phyloP scores from a whole-genome alignment of 1,140 invertebrate genomes.

The Lerema accius region DNA sequence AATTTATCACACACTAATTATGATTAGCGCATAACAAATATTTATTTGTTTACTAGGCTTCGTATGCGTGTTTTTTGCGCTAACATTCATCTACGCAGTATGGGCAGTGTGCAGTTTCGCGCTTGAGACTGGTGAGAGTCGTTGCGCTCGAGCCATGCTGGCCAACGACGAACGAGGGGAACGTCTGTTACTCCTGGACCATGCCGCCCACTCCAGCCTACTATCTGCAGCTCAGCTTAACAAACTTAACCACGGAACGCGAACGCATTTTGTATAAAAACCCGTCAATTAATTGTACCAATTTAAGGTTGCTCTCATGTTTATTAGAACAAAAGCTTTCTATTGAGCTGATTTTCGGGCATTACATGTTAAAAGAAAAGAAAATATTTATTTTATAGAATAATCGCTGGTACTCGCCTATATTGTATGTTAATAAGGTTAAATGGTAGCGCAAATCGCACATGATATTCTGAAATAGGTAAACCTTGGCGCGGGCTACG shows the following conservation, averaged over 20 bases:
- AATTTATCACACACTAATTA: no score
- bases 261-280: constrained; percentile 69
- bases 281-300: constrained; percentile 2
- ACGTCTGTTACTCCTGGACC: constrained; percentile 65
- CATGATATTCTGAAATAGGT: no score
- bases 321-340: not conserved
- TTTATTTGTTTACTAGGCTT: constrained; percentile 59
- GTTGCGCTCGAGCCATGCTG: constrained; percentile 48
- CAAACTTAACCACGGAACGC: constrained; percentile 64
- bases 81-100: constrained; percentile 72
- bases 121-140: constrained; percentile 53
- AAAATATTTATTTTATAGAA: no score
- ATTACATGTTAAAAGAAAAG: no score
- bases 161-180: constrained; percentile 68
- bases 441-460: no score
- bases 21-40: no score
- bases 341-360: no score
- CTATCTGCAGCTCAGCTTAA: constrained; percentile 69
- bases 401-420: no score
- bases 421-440: no score
- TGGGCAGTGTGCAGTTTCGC: constrained; percentile 71
- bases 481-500: no score
- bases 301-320: not conserved
- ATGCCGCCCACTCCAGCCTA: constrained; percentile 70
- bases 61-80: constrained; percentile 61